These are phyloP conservation scores for Megalopta genalis DNA, from an alignment of 1,140 invertebrate species.

Conservation along the genomic window DNA sequence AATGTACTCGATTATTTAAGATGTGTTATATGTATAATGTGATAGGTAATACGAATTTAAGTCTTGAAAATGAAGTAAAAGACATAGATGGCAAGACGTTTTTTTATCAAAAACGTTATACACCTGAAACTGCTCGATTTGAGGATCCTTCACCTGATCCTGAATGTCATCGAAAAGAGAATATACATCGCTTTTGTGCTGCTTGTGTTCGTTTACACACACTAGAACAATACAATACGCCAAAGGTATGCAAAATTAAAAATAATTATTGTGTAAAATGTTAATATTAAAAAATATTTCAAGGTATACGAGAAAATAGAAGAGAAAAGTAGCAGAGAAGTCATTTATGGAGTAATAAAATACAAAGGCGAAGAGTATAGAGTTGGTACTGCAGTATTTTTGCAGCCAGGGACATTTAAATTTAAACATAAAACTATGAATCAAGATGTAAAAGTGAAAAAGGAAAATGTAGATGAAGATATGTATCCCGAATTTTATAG, in stretches of 20 bases:
- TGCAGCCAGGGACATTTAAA: constrained; percentile 85
- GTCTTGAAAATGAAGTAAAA: constrained; percentile 74
- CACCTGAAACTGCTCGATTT: constrained; percentile 85
- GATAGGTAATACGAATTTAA: constrained; percentile 56
- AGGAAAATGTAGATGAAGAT: constrained; percentile 85
- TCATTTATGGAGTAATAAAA: constrained; percentile 65
- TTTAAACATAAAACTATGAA: constrained; percentile 80
- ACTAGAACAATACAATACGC: constrained; percentile 56
- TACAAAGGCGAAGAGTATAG: constrained; percentile 82
- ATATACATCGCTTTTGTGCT: constrained; percentile 79
- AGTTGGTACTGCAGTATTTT: constrained; percentile 87
- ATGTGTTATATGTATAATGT: not conserved
- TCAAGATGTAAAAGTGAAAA: constrained; percentile 69
- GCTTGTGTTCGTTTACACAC: constrained; percentile 32
- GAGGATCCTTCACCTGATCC: constrained; percentile 83
- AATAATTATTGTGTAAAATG: not conserved
- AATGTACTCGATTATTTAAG: not conserved
- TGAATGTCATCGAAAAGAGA: constrained; percentile 74
- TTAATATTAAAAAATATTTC: constrained; percentile 39
- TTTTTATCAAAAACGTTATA: constrained; percentile 85
- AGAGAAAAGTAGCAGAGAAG: constrained; percentile 58
- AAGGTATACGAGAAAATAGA: constrained; percentile 66
- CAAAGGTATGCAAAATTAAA: constrained; percentile 74
- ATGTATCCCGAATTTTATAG: constrained; percentile 90
- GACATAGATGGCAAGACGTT: constrained; percentile 83